Evolutionary conservation across 2,888 invertebrate species (phyloP).

Genomic region (Conomelus anceps): DNA sequence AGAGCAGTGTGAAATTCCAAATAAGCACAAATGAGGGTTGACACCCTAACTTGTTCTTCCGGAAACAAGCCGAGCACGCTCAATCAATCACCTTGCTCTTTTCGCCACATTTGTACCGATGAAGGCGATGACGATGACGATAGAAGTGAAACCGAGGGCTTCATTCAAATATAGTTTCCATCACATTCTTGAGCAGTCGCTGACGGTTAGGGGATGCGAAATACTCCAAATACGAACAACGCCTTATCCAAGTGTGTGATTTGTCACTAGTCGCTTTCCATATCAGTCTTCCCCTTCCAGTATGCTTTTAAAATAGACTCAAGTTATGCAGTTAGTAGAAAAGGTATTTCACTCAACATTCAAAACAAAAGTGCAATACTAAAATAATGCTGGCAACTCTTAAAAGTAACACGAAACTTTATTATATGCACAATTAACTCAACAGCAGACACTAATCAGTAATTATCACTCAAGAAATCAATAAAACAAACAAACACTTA

Average conservation of each 20-base stretch:
- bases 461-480: too few relatives aligned
- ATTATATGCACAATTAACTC: too few relatives aligned
- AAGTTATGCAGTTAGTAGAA: background rate
- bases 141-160: too few relatives aligned
- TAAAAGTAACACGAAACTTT: too few relatives aligned
- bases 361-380: too few relatives aligned
- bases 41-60: background rate
- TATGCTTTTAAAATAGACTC: background rate
- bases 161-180: background rate
- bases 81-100: background rate
- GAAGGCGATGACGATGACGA: too few relatives aligned
- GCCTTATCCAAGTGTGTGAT: background rate
- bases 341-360: background rate
- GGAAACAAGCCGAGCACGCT: background rate
- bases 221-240: background rate
- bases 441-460: too few relatives aligned
- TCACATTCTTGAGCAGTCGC: background rate
- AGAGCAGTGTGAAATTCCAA: constrained; percentile 4
- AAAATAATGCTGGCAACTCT: too few relatives aligned
- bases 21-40: constrained; percentile 1
- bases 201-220: background rate
- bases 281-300: background rate
- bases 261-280: background rate
- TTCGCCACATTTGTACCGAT: background rate
- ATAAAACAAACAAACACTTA: too few relatives aligned